Percentiles rank a stretch among this genome's conserved stretches.
These are phyloP conservation scores for Dromococcyx pavoninus DNA, from an alignment of 2,797 vertebrate genomes.

Conservation along the genomic window DNA sequence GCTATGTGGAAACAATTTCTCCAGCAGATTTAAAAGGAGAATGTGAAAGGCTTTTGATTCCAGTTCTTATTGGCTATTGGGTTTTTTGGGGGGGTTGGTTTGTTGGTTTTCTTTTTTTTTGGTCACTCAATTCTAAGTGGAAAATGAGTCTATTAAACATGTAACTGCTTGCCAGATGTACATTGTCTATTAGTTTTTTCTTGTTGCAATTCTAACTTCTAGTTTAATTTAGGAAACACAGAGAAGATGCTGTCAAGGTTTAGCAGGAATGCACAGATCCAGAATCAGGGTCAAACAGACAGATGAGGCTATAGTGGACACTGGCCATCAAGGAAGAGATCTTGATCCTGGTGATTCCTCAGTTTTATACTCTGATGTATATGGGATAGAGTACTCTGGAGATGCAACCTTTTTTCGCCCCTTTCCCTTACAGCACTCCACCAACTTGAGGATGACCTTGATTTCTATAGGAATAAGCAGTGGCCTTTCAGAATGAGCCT, in stretches of 20 bases:
- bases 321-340: no score
- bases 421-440: no score
- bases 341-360: no score
- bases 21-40: not conserved
- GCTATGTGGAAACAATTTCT: not conserved
- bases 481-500: not conserved
- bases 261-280: no score
- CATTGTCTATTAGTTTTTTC: not conserved
- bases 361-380: no score
- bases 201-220: not conserved
- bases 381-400: no score
- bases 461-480: no score
- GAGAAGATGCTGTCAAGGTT: not conserved
- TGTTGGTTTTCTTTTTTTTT: not conserved
- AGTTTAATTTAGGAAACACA: not conserved
- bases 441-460: no score
- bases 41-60: not conserved
- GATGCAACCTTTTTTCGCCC: no score
- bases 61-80: not conserved
- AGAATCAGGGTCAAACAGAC: no score
- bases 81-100: accelerated
- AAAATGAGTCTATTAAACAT: constrained; percentile 12
- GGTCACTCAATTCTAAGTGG: constrained; percentile 14
- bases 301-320: no score
- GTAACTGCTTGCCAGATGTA: not conserved